Conservation (phyloP, 2,113 vertebrate species). For the Bubo blakistoni region DNA sequence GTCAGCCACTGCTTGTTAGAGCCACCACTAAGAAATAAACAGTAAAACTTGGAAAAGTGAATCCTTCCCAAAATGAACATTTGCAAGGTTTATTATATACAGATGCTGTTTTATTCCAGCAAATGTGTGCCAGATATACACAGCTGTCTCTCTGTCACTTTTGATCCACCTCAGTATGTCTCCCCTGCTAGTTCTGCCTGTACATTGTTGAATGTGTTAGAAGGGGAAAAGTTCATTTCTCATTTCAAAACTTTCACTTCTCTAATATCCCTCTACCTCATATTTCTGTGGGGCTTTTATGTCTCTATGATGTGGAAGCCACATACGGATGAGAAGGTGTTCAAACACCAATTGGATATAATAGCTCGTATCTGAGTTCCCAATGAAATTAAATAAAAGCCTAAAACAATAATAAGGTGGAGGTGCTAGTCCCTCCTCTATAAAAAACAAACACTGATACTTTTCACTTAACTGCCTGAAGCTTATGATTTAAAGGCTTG, state of each 20-base stretch:
- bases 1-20: background rate
- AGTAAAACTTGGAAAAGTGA: background rate
- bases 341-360: rapidly evolving
- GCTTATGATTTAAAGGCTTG: constrained; percentile 25
- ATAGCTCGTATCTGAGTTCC: background rate
- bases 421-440: background rate
- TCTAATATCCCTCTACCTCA: background rate
- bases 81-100: background rate
- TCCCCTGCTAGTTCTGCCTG: background rate
- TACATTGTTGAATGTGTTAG: background rate
- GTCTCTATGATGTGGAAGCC: background rate
- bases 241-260: background rate
- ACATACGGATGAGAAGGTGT: background rate
- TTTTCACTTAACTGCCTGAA: constrained; percentile 6
- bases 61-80: background rate
- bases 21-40: background rate
- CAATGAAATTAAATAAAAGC: background rate
- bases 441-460: background rate
- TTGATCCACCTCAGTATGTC: constrained; percentile 25
- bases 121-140: constrained; percentile 31
- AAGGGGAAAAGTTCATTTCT: constrained; percentile 36
- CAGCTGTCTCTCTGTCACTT: constrained; percentile 62
- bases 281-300: background rate
- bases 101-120: constrained; percentile 13
- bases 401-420: background rate